These are phyloP conservation scores for Pao palembangensis DNA, from an alignment of 2,113 vertebrate genomes.

Conservation along the genomic window DNA sequence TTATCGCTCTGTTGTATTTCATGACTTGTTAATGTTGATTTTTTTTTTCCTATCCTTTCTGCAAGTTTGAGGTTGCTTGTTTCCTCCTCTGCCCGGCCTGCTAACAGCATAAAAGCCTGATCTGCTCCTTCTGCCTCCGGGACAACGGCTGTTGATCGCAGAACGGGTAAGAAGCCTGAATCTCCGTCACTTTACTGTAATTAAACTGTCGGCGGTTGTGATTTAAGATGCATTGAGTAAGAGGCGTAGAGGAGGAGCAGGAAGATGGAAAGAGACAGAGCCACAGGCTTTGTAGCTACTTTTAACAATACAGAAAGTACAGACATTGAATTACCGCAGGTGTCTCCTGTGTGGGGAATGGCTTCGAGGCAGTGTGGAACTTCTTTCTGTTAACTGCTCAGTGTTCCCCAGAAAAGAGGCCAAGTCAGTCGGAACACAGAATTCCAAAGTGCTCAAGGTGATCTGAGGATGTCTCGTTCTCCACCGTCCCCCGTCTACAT, in stretches of 20 bases:
- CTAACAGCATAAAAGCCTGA: conserved; percentile 55
- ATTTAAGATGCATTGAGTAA: conserved; percentile 76
- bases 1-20: not conserved
- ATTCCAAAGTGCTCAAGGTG: too few relatives aligned
- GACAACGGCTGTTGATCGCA: conserved; percentile 65
- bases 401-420: conserved; percentile 33
- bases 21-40: conserved; percentile 1
- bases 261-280: conserved; percentile 21
- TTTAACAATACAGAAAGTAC: conserved; percentile 51
- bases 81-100: conserved; percentile 49
- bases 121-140: conserved; percentile 53
- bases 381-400: conserved; percentile 1
- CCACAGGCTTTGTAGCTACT: conserved; percentile 58
- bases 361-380: conserved; percentile 28
- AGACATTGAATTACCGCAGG: conserved; percentile 33
- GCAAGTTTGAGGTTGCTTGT: conserved; percentile 63
- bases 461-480: conserved; percentile 68
- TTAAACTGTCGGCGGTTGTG: conserved; percentile 73
- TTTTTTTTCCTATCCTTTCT: conserved; percentile 50
- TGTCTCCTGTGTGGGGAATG: conserved; percentile 27
- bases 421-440: not conserved
- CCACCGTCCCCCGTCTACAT: conserved; percentile 84
- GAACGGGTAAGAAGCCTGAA: conserved; percentile 48
- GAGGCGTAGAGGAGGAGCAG: conserved; percentile 42
- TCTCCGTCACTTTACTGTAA: conserved; percentile 75